These are phyloP conservation scores for Chouioia cunea DNA, from an alignment of 2,888 invertebrate species.

Conservation along the genomic window DNA sequence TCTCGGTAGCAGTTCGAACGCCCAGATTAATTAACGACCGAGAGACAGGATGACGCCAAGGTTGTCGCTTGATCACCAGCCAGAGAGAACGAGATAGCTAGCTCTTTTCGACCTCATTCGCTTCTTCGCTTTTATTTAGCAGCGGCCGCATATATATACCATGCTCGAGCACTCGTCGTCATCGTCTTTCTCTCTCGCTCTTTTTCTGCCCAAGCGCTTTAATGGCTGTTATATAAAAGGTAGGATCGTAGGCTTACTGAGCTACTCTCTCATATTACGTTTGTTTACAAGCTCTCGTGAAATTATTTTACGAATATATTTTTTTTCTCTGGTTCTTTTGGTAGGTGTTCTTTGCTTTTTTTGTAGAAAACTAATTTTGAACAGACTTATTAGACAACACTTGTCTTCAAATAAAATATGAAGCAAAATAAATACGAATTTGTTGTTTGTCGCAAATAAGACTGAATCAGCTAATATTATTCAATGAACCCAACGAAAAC, in stretches of 20 bases:
- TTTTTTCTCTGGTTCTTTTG: neutral
- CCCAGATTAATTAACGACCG: conserved; percentile 51
- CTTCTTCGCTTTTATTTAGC: neutral
- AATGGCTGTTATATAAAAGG: conserved; percentile 26
- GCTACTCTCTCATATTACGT: neutral
- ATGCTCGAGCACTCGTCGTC: no score
- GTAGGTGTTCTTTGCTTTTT: no score
- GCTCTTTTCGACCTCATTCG: conserved; percentile 1
- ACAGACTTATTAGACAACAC: no score
- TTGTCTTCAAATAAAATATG: no score
- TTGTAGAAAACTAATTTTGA: no score
- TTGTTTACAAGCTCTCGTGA: neutral
- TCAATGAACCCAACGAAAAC: no score
- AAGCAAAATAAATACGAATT: no score
- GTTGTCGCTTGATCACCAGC: conserved; percentile 37
- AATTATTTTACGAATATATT: neutral
- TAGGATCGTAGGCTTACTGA: neutral
- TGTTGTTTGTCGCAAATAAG: no score
- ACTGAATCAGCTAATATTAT: no score
- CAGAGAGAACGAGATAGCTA: no score
- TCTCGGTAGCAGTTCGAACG: conserved; percentile 24
- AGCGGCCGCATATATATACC: no score
- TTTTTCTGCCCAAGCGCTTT: neutral
- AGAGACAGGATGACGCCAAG: conserved; percentile 52
- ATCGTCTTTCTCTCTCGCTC: neutral